Base-by-base conservation (phyloP, 2,797 vertebrate genomes). In the Sylvia borin region DNA sequence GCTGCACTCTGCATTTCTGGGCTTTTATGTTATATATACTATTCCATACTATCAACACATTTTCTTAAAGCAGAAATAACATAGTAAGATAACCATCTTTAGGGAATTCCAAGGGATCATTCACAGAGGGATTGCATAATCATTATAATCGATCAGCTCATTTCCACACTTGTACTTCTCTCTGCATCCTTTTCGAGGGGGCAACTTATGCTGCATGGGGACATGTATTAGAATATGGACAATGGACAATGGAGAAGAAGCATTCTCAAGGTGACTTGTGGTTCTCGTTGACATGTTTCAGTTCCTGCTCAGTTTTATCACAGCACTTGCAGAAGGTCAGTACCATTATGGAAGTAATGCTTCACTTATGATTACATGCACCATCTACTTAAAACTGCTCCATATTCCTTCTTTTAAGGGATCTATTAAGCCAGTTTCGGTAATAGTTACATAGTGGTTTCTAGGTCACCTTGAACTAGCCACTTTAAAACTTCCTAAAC, bases 311-410 rank as follows among this genome's bases (percentile, higher is more conserved):
- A 1, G 18, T 91, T 96, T 96, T 95, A 88, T 84, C 77, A 60
- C 48, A 70, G 40, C 16, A 27, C 43, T 95, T 87, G 32, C 48
- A 64, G 92, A 94, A 96, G 71, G 71, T 94, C 86, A 76, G 60
- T 45, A 32, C 34, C 74, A 66, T 95, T 79, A 92, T 20, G 0
- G 40, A 86, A 76, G 24, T 55, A 93, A 66, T 60, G 62, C 15
- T 82, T 84, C 84, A 79, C 74, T 79, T 93, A 76, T 55, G 60
- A 70, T 93, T 95, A 94, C 87, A 91, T 85, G 74, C 71, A 70
- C 43, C 70, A 85, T 72, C 74, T 96, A 67, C 64, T 92, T 58
- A 91, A 92, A 93, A 87, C 51, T 65, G 27, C 32, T 73, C 80
- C 48, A 27, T 75, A 66, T 75, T 87, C 89, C 32, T 32, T 48